A percentile compares a stretch with the other conserved stretches of the same genome.
These are phyloP conservation scores for Indicator indicator DNA, from an alignment of 2,113 vertebrate genomes.

Conservation along the genomic window DNA sequence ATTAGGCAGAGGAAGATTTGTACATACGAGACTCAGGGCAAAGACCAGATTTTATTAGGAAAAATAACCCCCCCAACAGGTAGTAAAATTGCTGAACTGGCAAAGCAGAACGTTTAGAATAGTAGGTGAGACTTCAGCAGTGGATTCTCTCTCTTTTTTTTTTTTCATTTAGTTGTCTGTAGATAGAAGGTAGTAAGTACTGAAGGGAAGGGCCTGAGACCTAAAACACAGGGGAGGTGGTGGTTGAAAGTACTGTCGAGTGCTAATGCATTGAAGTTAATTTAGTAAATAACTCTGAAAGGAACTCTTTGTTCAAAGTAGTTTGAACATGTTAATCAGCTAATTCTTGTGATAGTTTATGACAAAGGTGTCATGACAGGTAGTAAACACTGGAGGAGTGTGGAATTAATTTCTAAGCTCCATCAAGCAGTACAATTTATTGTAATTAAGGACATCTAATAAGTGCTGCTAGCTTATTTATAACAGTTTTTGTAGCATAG, in stretches of 20 bases:
- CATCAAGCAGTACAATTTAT: not conserved
- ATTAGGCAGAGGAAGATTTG: not conserved
- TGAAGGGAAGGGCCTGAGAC: not conserved
- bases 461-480: not conserved
- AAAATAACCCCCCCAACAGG: not conserved
- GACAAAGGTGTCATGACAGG: not conserved
- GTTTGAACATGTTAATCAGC: not conserved
- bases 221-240: not conserved
- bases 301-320: not conserved
- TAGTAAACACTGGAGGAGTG: not conserved
- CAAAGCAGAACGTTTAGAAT: not conserved
- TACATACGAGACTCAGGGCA: not conserved
- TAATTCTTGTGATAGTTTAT: not conserved
- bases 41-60: not conserved
- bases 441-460: not conserved
- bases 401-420: not conserved
- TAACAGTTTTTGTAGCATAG: not conserved
- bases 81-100: not conserved
- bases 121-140: not conserved
- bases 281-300: not conserved
- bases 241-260: not conserved
- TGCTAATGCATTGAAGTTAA: not conserved
- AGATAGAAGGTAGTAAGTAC: not conserved
- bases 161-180: not conserved
- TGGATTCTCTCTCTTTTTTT: not conserved